phyloP scores from a whole-genome alignment of 2,888 invertebrate genomes.

The Autographa pulchrina region DNA sequence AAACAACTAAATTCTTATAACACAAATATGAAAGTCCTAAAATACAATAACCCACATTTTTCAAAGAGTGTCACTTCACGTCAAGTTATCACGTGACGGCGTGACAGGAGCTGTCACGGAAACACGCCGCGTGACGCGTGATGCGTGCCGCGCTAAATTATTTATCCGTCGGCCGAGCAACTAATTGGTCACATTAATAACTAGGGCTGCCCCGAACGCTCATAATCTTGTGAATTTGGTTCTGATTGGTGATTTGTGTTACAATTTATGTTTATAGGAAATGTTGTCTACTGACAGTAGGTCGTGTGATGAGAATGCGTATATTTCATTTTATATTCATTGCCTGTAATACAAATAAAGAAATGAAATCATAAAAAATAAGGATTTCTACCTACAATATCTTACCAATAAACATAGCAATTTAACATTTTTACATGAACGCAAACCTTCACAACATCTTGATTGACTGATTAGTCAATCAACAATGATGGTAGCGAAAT shows the following conservation, averaged over 20 bases:
- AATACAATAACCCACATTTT: slow-evolving; percentile 54
- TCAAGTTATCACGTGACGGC: slow-evolving; percentile 52
- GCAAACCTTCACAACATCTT: too few species aligned
- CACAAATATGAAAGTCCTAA: slow-evolving; percentile 31
- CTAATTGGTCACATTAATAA: slow-evolving; percentile 58
- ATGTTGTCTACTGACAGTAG: not conserved
- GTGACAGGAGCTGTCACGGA: slow-evolving; percentile 72
- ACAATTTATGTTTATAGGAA: not conserved
- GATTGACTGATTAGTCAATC: too few species aligned
- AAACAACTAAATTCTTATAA: slow-evolving; percentile 15
- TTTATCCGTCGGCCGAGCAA: slow-evolving; percentile 52
- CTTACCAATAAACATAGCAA: too few species aligned
- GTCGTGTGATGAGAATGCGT: not conserved
- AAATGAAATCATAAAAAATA: too few species aligned
- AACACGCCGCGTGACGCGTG: slow-evolving; percentile 51
- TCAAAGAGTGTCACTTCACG: slow-evolving; percentile 38
- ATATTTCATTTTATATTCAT: not conserved
- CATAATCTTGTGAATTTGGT: slow-evolving; percentile 29
- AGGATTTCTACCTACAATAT: too few species aligned
- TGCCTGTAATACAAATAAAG: too few species aligned
- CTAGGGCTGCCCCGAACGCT: slow-evolving; percentile 40
- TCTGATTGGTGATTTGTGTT: not conserved
- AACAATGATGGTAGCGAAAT: too few species aligned
- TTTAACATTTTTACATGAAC: too few species aligned
- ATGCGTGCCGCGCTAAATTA: slow-evolving; percentile 54